Base-by-base conservation (phyloP, 1,140 invertebrate species). In the Drosophila suzukii region DNA sequence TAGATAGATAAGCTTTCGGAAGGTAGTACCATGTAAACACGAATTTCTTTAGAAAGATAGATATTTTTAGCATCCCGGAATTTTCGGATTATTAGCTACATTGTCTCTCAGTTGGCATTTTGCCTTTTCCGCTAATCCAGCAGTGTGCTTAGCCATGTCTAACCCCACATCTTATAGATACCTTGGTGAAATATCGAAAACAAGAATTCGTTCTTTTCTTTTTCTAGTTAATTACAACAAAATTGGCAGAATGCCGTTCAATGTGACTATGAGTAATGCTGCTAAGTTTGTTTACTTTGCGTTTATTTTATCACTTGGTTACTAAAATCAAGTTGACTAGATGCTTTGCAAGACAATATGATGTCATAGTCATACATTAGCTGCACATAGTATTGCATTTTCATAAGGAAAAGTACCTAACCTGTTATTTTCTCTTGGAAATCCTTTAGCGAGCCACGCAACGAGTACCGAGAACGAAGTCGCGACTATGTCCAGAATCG, bases 381-480 rank as follows among this genome's bases (percentile, higher is more conserved):
- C 7, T 32, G 10, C 15, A 32, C 1, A 50, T 13, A 13, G 13
- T 3, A 3, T 30, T 8, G 1, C 15, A 10, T 8, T 32, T 11
- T 41, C 0, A 8, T 3, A 4, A 15, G 41, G 8, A 24, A 6
- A 20, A 12, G 20, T 46, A 46, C 24, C 7, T 15, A 17, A 47
- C 8, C 2, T 1, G 13, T 15, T 12, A 7, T n/a, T 34, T 6
- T 71, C 27, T 56, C 38, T 54, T 0, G 1, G 27, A 3, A 17
- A 53, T 43, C 36, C 10, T 60, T 34, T 36, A 89, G 83, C 5
- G 82, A 91, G 44, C 79, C 85, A n/a, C 86, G 91, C 47, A 68
- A n/a, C 49, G 91, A 91, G 12, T 78, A 91, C 72, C 79, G 91
- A n/a, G 88, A 76, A 39, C 91, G 76, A 46, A 83, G 78, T 57